A percentile compares a stretch with the other conserved stretches of the same genome.
Evolutionary conservation across 2,888 invertebrate genomes (phyloP).

Genomic region (Sisyra nigra): DNA sequence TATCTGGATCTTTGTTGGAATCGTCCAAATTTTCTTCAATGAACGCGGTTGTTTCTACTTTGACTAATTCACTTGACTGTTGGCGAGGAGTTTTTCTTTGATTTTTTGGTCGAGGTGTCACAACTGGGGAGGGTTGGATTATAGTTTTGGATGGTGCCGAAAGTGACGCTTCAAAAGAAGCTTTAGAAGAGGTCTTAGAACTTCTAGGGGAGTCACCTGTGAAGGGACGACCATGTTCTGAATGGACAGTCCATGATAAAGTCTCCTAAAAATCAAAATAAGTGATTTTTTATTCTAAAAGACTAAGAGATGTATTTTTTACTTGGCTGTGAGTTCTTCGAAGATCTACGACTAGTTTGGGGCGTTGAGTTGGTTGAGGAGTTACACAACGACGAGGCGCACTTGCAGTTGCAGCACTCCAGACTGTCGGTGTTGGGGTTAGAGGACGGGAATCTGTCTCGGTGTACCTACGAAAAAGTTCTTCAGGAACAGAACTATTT

Average conservation of each 20-base stretch:
- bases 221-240: slow-evolving; percentile 26
- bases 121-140: slow-evolving; percentile 7
- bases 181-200: slow-evolving; percentile 6
- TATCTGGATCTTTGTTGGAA: slow-evolving; percentile 35
- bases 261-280: slow-evolving; percentile 25
- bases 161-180: slow-evolving; percentile 3
- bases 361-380: slow-evolving; percentile 49
- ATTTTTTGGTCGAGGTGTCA: neutral
- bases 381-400: slow-evolving; percentile 47
- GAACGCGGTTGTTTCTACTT: slow-evolving; percentile 8
- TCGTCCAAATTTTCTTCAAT: slow-evolving; percentile 19
- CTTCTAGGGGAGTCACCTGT: slow-evolving; percentile 3
- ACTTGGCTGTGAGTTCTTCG: slow-evolving; percentile 51
- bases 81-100: no score
- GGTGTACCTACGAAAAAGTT: slow-evolving; percentile 60
- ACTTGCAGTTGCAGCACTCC: slow-evolving; percentile 54
- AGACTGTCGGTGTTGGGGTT: slow-evolving; percentile 64
- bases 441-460: slow-evolving; percentile 72
- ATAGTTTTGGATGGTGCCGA: neutral
- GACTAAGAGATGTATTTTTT: no score
- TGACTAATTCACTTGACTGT: no score
- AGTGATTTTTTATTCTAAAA: no score
- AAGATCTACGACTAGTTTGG: slow-evolving; percentile 56
- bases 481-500: slow-evolving; percentile 38
- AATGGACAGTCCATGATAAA: slow-evolving; percentile 32